Conservation (phyloP, 2,113 vertebrate genomes). For the Galbula dea region DNA sequence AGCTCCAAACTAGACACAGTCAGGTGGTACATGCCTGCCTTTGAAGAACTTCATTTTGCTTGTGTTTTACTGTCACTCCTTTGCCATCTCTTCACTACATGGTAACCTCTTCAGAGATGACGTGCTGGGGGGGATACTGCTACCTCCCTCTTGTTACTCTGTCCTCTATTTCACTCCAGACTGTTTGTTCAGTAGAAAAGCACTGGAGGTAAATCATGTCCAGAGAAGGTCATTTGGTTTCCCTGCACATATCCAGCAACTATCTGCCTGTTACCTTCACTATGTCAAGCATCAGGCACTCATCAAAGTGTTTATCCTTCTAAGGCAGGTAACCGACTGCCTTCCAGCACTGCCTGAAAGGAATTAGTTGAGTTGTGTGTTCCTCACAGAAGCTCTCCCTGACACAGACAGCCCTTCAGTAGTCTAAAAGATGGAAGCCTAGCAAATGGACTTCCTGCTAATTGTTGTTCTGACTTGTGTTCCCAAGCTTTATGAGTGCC, state of each 20-base stretch:
- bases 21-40: not conserved
- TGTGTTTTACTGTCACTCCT: not conserved
- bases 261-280: not conserved
- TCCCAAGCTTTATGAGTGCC: not conserved
- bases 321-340: not conserved
- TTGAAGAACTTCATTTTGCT: not conserved
- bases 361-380: not conserved
- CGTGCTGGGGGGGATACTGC: not conserved
- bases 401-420: not conserved
- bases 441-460: not conserved
- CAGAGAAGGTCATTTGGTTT: not conserved
- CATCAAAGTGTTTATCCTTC: not conserved
- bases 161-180: not conserved
- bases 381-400: not conserved
- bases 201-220: too few species aligned
- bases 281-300: not conserved
- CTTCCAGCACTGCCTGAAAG: not conserved
- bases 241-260: not conserved
- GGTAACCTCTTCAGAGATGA: rapidly evolving
- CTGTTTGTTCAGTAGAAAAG: not conserved
- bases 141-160: not conserved
- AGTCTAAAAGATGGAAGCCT: not conserved
- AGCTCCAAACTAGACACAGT: not conserved
- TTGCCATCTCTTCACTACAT: not conserved
- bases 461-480: not conserved